Base-by-base conservation (phyloP, 2,888 invertebrate species). In the Danaus chrysippus region DNA sequence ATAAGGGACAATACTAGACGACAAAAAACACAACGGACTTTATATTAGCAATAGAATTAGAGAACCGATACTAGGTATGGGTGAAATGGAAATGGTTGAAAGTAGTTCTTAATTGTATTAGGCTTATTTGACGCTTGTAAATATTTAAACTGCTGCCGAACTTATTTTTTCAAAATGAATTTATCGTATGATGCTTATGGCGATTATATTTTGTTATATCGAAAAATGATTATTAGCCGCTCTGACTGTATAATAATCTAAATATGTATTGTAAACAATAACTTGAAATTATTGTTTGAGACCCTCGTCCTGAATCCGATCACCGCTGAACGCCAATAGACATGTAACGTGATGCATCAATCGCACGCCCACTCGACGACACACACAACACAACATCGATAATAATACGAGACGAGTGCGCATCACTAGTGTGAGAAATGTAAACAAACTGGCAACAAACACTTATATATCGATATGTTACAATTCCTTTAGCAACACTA, bases 401-500 rank as follows among this genome's bases (percentile, higher is more conserved):
- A 70, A 68, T 70, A 71, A 34, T 34, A 34, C 23, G 23, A 34
- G 68, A 66, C 71, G 67, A 72, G 65, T 72, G 69, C 70, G 68
- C 73, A 69, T 62, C 79, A 76, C 79, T 77, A 70, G 68, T 77
- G 77, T 78, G 81, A 76, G 81, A 80, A 81, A 77, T 66, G 78
- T 72, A 79, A 82, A 81, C 73, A 80, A 69, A 71, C n/a, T 42
- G 42, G 44, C 46, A 60, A 15, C 54, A 41, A 34, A 54, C 46
- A 11, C 67, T 61, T 65, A 66, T 70, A 68, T 72, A 72, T 54
- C 53, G 52, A 49, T n/a, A 55, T 17, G 13, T 17, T 10, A 17
- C 56, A 12, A 10, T 43, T 56, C 46, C 15, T 23, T 13, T 44
- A 3, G 10, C 19, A n/a, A 19, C 23, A 43, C 58, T 19, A 10